These are phyloP conservation scores for Mesorhabditis spiculigera DNA, from an alignment of 2,888 invertebrate genomes.

Conservation along the genomic window DNA sequence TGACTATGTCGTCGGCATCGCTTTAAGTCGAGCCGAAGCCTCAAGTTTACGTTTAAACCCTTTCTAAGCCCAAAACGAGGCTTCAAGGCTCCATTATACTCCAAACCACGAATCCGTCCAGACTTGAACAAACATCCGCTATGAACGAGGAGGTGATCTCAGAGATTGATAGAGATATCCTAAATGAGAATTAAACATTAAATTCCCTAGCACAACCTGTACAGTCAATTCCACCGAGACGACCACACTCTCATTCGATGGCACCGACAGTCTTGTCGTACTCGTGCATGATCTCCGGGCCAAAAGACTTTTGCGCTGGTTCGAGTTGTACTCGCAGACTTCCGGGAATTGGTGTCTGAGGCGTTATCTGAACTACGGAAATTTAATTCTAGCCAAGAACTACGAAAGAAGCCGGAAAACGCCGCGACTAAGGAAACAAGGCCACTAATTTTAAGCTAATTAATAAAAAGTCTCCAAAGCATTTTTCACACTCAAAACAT, in stretches of 20 bases:
- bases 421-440: too few relatives aligned
- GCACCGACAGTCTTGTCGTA: constrained; percentile 57
- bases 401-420: too few relatives aligned
- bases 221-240: constrained; percentile 55
- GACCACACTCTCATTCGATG: constrained; percentile 51
- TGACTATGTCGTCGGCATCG: too few relatives aligned
- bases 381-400: too few relatives aligned
- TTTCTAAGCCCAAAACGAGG: too few relatives aligned
- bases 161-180: constrained; percentile 55
- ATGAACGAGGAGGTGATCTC: constrained; percentile 55
- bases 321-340: constrained; percentile 29
- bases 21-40: too few relatives aligned
- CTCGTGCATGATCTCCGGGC: constrained; percentile 38
- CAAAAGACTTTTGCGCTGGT: constrained; percentile 47
- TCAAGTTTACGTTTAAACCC: too few relatives aligned
- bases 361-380: too few relatives aligned
- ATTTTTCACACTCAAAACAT: too few relatives aligned
- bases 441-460: too few relatives aligned
- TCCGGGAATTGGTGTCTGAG: not conserved
- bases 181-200: constrained; percentile 19
- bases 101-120: constrained; percentile 53
- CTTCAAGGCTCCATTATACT: constrained; percentile 30
- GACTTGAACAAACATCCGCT: constrained; percentile 58
- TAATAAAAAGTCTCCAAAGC: too few relatives aligned
- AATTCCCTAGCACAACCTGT: constrained; percentile 27